Evolutionary conservation across 2,888 invertebrate genomes (phyloP).

Genomic region (Sepiola atlantica): DNA sequence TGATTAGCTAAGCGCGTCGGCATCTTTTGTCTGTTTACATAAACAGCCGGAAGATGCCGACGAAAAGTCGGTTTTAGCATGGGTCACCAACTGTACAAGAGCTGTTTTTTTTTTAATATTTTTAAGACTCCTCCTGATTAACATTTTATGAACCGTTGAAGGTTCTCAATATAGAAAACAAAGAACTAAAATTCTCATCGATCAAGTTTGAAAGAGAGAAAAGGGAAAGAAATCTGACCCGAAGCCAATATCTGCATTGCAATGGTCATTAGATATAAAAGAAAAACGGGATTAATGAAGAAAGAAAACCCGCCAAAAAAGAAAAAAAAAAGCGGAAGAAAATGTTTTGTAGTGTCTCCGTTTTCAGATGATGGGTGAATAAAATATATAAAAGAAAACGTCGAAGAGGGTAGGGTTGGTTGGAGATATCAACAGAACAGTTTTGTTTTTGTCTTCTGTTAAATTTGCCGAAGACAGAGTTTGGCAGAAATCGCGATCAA

Average conservation of each 20-base stretch:
- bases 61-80: no score
- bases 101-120: no score
- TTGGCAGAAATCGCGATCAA: background rate
- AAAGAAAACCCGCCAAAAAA: background rate
- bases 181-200: background rate
- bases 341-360: background rate
- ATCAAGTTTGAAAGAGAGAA: background rate
- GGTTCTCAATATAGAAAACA: background rate
- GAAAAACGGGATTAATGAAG: no score
- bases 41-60: no score
- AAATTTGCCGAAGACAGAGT: background rate
- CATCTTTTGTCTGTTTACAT: no score
- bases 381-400: no score
- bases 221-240: background rate
- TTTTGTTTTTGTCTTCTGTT: background rate
- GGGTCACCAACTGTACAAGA: no score
- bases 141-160: background rate
- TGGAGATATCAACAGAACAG: no score
- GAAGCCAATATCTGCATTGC: background rate
- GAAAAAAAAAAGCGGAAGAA: background rate
- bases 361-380: background rate
- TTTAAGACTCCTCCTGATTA: background rate
- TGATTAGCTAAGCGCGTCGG: no score
- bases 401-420: no score
- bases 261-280: background rate